phyloP scores from a whole-genome alignment of 2,888 invertebrate species.

The Tholera decimalis region DNA sequence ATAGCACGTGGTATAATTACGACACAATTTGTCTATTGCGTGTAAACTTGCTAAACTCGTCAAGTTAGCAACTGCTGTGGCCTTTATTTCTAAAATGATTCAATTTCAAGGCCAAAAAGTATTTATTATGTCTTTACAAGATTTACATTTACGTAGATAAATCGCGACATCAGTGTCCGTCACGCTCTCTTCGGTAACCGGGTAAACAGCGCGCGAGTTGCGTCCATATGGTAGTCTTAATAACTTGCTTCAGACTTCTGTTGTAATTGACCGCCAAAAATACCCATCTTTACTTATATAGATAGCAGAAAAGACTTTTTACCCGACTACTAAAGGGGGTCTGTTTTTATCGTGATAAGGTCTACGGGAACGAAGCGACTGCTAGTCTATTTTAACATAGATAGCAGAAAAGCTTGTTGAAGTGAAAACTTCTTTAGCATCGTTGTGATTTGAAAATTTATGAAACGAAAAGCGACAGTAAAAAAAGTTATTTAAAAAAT shows the following conservation, averaged over 20 bases:
- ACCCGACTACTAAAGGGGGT: no score
- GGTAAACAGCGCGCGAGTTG: constrained; percentile 34
- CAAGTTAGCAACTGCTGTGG: neutral
- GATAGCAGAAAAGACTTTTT: no score
- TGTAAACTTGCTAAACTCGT: constrained; percentile 15
- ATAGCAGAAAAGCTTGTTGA: no score
- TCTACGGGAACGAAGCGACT: no score
- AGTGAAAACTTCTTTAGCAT: no score
- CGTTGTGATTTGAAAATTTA: no score
- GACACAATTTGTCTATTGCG: neutral
- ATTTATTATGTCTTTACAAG: constrained; percentile 28
- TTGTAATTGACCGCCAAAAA: constrained; percentile 3
- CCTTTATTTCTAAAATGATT: constrained; percentile 16
- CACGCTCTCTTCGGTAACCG: constrained; percentile 47
- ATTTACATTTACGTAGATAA: constrained; percentile 35
- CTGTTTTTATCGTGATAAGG: no score
- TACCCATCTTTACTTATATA: neutral
- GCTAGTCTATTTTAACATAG: no score
- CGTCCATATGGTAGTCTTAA: neutral
- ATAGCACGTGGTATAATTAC: neutral
- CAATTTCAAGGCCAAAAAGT: constrained; percentile 28
- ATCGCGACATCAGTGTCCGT: constrained; percentile 36
- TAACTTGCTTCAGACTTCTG: constrained; percentile 9
- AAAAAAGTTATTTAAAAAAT: no score
- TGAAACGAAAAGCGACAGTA: no score